Conservation (phyloP, 2,113 vertebrate genomes). For the Brachyhypopomus occidentalis region DNA sequence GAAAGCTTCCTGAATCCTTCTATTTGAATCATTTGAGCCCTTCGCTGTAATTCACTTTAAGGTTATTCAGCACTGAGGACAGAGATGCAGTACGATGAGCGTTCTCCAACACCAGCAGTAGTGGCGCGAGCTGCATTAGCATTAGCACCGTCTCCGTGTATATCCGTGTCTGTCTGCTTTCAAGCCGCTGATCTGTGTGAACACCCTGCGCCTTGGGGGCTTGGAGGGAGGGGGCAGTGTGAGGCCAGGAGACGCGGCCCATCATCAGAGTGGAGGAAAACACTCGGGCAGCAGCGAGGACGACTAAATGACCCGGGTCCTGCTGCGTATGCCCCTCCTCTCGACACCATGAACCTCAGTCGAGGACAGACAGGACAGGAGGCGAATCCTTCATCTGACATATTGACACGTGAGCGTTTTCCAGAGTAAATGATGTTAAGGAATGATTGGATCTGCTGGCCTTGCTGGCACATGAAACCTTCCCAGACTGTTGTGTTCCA, state of each 20-base stretch:
- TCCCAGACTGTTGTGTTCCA: not conserved
- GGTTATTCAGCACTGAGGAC: not conserved
- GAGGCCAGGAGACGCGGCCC: too few species aligned
- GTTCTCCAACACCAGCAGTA: too few species aligned
- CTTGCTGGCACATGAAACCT: not conserved
- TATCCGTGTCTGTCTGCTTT: too few species aligned
- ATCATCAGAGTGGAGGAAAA: too few species aligned
- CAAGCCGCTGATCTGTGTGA: not conserved
- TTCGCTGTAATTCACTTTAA: not conserved
- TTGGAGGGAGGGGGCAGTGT: too few species aligned
- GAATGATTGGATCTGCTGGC: not conserved
- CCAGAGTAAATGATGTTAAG: not conserved
- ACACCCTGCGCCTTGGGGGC: too few species aligned
- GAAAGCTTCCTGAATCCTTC: not conserved
- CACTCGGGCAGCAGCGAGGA: not conserved
- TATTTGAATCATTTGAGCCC: not conserved
- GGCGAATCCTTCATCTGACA: slow-evolving; percentile 4
- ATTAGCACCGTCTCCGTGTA: too few species aligned
- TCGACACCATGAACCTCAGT: not conserved
- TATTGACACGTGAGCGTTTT: not conserved
- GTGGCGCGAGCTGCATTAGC: too few species aligned
- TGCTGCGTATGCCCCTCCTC: not conserved
- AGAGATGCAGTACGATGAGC: not conserved
- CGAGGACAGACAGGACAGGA: not conserved
- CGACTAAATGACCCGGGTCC: not conserved